A percentile compares a stretch with the other conserved stretches of the same genome.
Evolutionary conservation across 1,140 invertebrate species (phyloP).

Genomic region (Drosophila nigromelanica): DNA sequence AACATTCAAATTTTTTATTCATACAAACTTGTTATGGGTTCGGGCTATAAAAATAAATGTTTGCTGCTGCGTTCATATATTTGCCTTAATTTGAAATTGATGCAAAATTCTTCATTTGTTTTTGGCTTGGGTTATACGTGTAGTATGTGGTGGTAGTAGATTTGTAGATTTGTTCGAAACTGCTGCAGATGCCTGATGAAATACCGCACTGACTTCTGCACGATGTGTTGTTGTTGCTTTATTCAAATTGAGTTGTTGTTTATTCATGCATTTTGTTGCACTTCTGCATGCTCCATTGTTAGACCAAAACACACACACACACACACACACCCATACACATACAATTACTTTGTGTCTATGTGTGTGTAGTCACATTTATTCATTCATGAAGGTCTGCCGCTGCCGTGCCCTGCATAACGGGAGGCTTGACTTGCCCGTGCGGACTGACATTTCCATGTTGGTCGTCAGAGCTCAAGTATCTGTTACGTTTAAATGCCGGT

Average conservation of each 20-base stretch:
- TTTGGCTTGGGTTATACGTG: not conserved
- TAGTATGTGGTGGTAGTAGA: not conserved
- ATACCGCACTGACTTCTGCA: constrained; percentile 30
- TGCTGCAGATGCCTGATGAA: constrained; percentile 35
- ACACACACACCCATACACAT: constrained; percentile 3
- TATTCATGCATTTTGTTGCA: constrained; percentile 81
- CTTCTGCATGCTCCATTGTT: constrained; percentile 68
- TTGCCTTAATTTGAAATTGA: constrained; percentile 10
- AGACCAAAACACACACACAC: constrained; percentile 39
- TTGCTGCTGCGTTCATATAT: not conserved
- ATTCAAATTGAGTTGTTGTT: constrained; percentile 81
- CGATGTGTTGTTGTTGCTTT: constrained; percentile 63
- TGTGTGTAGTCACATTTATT: constrained; percentile 38
- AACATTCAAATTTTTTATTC: no score
- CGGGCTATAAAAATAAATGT: constrained; percentile 10
- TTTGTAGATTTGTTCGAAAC: constrained; percentile 25
- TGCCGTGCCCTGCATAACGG: constrained; percentile 22
- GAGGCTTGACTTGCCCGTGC: constrained; percentile 36
- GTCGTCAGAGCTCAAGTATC: constrained; percentile 70
- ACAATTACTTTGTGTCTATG: not conserved
- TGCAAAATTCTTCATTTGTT: constrained; percentile 23
- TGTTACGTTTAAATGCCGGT: constrained; percentile 75
- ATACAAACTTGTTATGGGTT: not conserved
- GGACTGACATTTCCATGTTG: constrained; percentile 63
- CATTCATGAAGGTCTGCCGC: constrained; percentile 50